Conservation (phyloP, 2,888 invertebrate species). For the Xylophagus ater region DNA sequence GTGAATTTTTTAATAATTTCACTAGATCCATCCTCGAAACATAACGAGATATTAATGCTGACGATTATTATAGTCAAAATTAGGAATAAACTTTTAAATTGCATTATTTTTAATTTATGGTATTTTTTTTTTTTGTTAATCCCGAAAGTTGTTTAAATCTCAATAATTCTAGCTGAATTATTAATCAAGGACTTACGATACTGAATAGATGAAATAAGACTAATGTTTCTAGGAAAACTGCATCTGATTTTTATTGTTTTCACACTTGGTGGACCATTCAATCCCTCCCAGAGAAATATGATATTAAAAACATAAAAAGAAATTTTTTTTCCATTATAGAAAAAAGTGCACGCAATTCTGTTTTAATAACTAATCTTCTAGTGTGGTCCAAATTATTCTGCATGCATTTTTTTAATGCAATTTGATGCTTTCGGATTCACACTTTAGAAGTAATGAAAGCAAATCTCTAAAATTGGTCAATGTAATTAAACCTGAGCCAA, state of each 20-base stretch:
- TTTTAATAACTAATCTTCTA: too few relatives aligned
- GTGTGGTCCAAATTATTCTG: background rate
- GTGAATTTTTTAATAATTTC: slow-evolving; percentile 29
- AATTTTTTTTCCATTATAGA: background rate
- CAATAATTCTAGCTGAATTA: too few relatives aligned
- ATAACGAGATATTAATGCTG: background rate
- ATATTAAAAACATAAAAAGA: background rate
- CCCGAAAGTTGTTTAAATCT: too few relatives aligned
- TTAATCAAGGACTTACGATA: background rate
- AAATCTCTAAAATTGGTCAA: slow-evolving; percentile 18
- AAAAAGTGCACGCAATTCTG: background rate
- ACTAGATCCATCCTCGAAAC: slow-evolving; percentile 1
- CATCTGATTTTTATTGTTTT: slow-evolving; percentile 39
- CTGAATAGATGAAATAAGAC: slow-evolving; percentile 26
- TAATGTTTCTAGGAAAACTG: slow-evolving; percentile 33
- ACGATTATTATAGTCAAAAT: slow-evolving; percentile 2
- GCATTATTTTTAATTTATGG: background rate
- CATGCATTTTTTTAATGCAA: background rate
- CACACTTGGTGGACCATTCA: slow-evolving; percentile 17
- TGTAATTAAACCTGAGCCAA: slow-evolving; percentile 20
- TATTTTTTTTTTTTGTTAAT: background rate
- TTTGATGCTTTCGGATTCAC: slow-evolving; percentile 2
- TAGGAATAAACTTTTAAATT: background rate
- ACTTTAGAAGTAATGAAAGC: background rate
- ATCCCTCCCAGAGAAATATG: background rate